A percentile compares a stretch with the other conserved stretches of the same genome.
Conservation (phyloP, 2,113 vertebrate genomes). For the Hypomesus transpacificus region DNA sequence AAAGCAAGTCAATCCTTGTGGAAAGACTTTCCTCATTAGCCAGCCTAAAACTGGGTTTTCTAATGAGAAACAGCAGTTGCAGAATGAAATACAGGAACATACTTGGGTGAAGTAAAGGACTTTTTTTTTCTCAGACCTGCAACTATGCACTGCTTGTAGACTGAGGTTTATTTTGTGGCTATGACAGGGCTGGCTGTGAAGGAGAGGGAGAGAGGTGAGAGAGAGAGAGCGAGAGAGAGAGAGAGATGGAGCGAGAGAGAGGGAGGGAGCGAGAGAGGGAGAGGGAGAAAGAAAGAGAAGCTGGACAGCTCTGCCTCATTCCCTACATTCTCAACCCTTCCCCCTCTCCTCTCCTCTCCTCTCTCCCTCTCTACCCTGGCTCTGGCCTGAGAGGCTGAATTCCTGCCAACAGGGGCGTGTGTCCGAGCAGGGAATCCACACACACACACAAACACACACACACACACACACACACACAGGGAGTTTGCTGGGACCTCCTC, state of each 20-base stretch:
- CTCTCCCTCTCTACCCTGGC: conserved; percentile 1
- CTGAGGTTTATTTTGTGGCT: conserved; percentile 25
- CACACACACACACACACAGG: conserved; percentile 20
- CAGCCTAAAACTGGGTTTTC: conserved; percentile 1
- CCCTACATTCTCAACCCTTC: conserved; percentile 27
- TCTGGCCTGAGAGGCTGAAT: conserved; percentile 24
- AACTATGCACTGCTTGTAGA: conserved; percentile 15
- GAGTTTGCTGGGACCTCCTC: conserved; percentile 36
- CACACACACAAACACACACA: conserved; percentile 17
- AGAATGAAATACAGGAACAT: conserved; percentile 14
- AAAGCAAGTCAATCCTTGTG: conserved; percentile 6
- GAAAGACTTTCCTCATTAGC: conserved; percentile 7
- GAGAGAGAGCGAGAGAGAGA: neutral
- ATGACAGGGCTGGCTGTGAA: conserved; percentile 19
- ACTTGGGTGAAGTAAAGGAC: conserved; percentile 7
- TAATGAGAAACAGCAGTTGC: conserved; percentile 14
- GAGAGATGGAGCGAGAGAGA: neutral
- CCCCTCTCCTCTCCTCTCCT: neutral
- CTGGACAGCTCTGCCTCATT: conserved; percentile 31
- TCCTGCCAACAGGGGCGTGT: conserved; percentile 36
- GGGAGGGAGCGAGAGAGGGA: neutral
- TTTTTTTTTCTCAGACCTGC: neutral
- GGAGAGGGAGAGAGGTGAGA: conserved; percentile 1
- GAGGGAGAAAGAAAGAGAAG: neutral
- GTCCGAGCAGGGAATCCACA: neutral